A percentile compares a stretch with the other conserved stretches of the same genome.
phyloP scores from a whole-genome alignment of 2,888 invertebrate genomes.

The Cephus rjabovi region DNA sequence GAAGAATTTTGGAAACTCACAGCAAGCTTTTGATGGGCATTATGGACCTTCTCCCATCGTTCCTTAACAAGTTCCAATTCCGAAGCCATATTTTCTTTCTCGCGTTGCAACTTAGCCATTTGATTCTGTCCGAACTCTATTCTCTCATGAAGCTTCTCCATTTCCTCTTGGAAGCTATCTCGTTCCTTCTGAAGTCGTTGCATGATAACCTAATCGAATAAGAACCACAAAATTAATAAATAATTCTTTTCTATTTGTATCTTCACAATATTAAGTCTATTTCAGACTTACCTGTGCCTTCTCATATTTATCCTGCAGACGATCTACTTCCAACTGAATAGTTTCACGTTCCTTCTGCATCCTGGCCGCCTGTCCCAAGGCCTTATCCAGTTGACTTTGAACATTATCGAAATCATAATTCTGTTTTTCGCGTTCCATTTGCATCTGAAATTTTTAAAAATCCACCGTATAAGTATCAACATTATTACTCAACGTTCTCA shows the following conservation, averaged over 20 bases:
- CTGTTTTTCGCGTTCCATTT: conserved; percentile 91
- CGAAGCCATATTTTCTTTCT: conserved; percentile 85
- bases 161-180: conserved; percentile 84
- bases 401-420: conserved; percentile 91
- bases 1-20: conserved; percentile 62
- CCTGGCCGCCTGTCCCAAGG: conserved; percentile 85
- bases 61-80: conserved; percentile 90
- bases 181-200: conserved; percentile 89
- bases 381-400: conserved; percentile 92
- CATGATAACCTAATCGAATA: conserved; percentile 72
- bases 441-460: conserved; percentile 70
- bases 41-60: conserved; percentile 88
- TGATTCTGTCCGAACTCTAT: conserved; percentile 86
- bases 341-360: conserved; percentile 92
- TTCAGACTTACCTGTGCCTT: conserved; percentile 82
- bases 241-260: neutral
- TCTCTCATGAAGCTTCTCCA: conserved; percentile 84
- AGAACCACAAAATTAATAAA: conserved; percentile 7
- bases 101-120: conserved; percentile 84
- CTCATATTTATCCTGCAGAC: conserved; percentile 89
- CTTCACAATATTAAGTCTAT: neutral
- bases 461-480: too few species aligned
- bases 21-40: conserved; percentile 85
- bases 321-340: conserved; percentile 84
- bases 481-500: too few species aligned